Percentiles rank a stretch among this genome's conserved stretches.
Evolutionary conservation across 2,888 invertebrate genomes (phyloP).

Genomic region (Spilarctia lutea): DNA sequence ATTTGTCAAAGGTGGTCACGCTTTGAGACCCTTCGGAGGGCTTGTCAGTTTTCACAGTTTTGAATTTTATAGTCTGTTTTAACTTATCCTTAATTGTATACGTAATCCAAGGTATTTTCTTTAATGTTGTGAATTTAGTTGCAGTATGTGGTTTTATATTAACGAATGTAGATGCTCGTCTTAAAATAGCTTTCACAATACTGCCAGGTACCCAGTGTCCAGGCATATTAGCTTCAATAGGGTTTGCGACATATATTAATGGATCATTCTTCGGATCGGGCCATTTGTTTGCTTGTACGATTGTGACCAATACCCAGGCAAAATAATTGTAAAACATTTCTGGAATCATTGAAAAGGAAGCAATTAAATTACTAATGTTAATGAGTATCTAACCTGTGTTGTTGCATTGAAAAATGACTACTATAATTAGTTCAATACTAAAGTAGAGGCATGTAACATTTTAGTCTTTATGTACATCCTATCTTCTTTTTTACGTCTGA

Average conservation of each 20-base stretch:
- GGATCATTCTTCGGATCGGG: slow-evolving; percentile 55
- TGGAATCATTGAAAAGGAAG: slow-evolving; percentile 14
- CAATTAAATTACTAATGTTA: background rate
- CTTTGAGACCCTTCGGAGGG: background rate
- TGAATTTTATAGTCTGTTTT: background rate
- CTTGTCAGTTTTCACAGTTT: background rate
- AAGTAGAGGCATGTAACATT: too few relatives aligned
- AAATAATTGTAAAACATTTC: slow-evolving; percentile 1
- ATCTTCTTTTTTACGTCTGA: too few relatives aligned
- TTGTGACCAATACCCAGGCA: background rate
- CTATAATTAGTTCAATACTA: too few relatives aligned
- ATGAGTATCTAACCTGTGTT: background rate
- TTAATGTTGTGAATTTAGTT: background rate
- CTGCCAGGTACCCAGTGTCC: slow-evolving; percentile 69
- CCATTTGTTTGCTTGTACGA: slow-evolving; percentile 26
- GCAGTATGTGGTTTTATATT: background rate
- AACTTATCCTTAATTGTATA: background rate
- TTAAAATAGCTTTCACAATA: slow-evolving; percentile 53
- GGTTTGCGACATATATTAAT: slow-evolving; percentile 65
- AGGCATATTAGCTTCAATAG: slow-evolving; percentile 66
- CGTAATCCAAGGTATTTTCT: background rate
- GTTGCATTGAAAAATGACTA: too few relatives aligned
- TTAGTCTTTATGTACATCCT: too few relatives aligned
- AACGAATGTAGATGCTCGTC: background rate
- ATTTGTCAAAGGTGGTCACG: background rate